Conservation (phyloP, 2,888 invertebrate genomes). For the Nymphalis polychloros region DNA sequence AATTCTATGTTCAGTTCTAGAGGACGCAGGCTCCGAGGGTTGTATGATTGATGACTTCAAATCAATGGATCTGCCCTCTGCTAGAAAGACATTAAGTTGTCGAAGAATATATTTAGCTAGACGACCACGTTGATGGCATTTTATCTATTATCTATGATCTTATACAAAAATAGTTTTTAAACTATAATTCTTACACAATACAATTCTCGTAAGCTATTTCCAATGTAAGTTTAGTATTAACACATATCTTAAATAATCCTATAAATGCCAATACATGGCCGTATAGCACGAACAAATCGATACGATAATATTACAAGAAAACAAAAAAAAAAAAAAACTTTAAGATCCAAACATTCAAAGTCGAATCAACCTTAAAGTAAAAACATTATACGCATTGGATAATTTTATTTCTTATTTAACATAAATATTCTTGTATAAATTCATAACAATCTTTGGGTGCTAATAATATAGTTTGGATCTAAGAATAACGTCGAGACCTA, state of each 20-base stretch:
- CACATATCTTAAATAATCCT: background rate
- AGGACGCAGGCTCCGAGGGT: constrained; percentile 69
- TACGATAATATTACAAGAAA: constrained; percentile 1
- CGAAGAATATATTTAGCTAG: constrained; percentile 15
- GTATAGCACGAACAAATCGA: constrained; percentile 18
- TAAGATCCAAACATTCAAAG: constrained; percentile 53
- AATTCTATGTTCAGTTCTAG: constrained; percentile 76
- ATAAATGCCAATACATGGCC: constrained; percentile 23
- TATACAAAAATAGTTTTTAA: no score
- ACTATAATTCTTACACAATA: no score
- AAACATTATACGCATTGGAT: constrained; percentile 62
- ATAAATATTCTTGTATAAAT: constrained; percentile 82
- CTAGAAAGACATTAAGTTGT: constrained; percentile 35
- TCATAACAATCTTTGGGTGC: constrained; percentile 82
- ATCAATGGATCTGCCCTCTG: constrained; percentile 78
- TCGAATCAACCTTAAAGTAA: constrained; percentile 53
- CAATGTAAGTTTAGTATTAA: background rate
- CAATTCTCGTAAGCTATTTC: no score
- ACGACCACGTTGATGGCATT: constrained; percentile 27
- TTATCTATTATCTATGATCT: no score
- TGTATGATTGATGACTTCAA: constrained; percentile 81
- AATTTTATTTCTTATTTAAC: constrained; percentile 80
- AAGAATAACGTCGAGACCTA: constrained; percentile 65
- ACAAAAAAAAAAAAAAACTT: background rate
- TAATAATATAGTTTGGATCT: constrained; percentile 64